These are phyloP conservation scores for Magallana ariakensis DNA, from an alignment of 1,140 invertebrate species.

Conservation along the genomic window DNA sequence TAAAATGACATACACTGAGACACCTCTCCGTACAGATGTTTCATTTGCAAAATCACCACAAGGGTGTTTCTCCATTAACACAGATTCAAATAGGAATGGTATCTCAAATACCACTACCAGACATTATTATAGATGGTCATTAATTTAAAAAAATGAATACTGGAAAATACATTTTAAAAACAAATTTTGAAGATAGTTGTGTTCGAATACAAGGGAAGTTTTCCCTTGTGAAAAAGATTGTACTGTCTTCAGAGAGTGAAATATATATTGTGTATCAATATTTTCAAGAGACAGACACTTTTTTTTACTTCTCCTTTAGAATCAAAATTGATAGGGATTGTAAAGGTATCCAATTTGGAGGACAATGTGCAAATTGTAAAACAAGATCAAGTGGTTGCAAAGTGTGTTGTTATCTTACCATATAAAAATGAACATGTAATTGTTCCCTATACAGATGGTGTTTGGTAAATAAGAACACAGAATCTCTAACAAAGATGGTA, in stretches of 20 bases:
- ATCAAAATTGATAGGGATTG: neutral
- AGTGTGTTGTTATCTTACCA: neutral
- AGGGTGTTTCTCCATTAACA: constrained; percentile 58
- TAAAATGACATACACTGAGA: constrained; percentile 61
- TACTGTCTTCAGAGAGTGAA: no score
- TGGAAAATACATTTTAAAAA: no score
- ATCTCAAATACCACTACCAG: constrained; percentile 61
- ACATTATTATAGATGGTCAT: no score
- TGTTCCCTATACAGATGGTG: no score
- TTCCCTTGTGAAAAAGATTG: no score
- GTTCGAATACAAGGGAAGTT: no score
- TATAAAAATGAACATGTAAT: no score
- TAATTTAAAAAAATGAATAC: no score
- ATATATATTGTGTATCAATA: neutral
- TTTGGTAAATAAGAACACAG: no score
- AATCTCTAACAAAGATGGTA: no score
- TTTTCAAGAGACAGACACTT: neutral
- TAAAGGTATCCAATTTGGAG: neutral
- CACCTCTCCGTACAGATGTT: constrained; percentile 60
- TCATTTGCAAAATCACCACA: constrained; percentile 72
- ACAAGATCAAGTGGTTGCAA: neutral
- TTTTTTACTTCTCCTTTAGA: neutral
- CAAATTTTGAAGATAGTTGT: no score
- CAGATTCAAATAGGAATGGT: constrained; percentile 67
- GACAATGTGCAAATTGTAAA: neutral